These are phyloP conservation scores for Ptycholaimellus sp. DNA, from an alignment of 2,888 invertebrate species.

Conservation along the genomic window DNA sequence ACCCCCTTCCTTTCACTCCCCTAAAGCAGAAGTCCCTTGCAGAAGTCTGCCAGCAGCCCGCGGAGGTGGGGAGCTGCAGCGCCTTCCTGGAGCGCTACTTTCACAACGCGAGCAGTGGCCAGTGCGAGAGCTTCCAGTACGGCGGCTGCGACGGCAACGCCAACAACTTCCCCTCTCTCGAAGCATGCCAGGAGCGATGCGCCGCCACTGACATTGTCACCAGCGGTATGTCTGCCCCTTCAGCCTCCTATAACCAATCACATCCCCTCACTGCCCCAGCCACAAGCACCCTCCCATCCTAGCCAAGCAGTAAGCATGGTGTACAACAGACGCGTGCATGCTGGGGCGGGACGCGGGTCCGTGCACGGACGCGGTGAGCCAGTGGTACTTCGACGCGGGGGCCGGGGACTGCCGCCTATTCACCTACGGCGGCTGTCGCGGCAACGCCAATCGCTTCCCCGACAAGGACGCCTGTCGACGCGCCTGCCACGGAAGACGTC, in stretches of 20 bases:
- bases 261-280: too few relatives aligned
- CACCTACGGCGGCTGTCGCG: constrained; percentile 17
- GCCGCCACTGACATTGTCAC: background rate
- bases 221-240: too few relatives aligned
- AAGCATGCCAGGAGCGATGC: constrained; percentile 15
- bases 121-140: constrained; percentile 16
- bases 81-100: constrained; percentile 7
- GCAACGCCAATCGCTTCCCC: constrained; percentile 14
- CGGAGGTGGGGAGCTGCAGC: constrained; percentile 4
- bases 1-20: background rate
- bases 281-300: too few relatives aligned
- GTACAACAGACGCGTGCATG: constrained; percentile 8
- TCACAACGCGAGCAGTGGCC: constrained; percentile 7
- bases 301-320: too few relatives aligned
- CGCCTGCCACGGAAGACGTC: too few relatives aligned
- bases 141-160: constrained; percentile 20
- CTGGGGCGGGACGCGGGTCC: constrained; percentile 16
- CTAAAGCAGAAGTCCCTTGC: background rate
- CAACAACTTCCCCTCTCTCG: constrained; percentile 15
- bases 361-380: constrained; percentile 12
- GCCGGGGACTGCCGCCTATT: constrained; percentile 14
- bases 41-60: constrained; percentile 3
- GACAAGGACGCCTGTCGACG: too few relatives aligned
- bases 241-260: too few relatives aligned
- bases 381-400: constrained; percentile 15